These are phyloP conservation scores for Lucilia sericata DNA, from an alignment of 1,140 invertebrate species.

Conservation along the genomic window DNA sequence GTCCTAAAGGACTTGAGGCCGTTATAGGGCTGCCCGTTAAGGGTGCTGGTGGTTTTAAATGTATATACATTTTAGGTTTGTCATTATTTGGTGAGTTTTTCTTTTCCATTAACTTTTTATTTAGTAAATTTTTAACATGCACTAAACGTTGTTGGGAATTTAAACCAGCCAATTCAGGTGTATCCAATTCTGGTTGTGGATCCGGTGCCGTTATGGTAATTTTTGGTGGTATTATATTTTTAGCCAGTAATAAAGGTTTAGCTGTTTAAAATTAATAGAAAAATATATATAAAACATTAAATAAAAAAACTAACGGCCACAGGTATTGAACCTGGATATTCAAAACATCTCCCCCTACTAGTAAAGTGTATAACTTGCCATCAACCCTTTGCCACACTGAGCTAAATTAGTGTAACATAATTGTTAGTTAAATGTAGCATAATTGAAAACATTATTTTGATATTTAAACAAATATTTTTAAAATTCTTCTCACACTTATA, in stretches of 20 bases:
- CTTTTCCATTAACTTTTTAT: constrained; percentile 45
- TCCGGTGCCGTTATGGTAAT: constrained; percentile 47
- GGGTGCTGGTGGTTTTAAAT: neutral
- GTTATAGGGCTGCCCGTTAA: constrained; percentile 7
- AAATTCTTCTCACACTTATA: neutral
- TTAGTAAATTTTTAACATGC: constrained; percentile 57
- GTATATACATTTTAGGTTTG: neutral
- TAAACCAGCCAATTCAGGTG: neutral
- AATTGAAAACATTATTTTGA: too few relatives aligned
- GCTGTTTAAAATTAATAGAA: constrained; percentile 4
- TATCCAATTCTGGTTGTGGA: constrained; percentile 30
- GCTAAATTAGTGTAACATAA: too few relatives aligned
- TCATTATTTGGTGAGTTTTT: neutral
- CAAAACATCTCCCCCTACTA: too few relatives aligned
- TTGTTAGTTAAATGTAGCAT: too few relatives aligned
- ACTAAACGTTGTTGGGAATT: constrained; percentile 47
- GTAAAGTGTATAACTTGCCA: too few relatives aligned
- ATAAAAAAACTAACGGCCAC: neutral
- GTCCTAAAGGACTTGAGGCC: neutral
- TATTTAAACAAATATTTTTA: too few relatives aligned
- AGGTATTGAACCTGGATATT: too few relatives aligned
- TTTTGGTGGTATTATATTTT: constrained; percentile 48
- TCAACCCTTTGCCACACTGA: too few relatives aligned
- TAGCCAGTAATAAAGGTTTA: neutral
- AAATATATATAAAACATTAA: constrained; percentile 22